These are phyloP conservation scores for Panagrolaimus sp. DNA, from an alignment of 1,140 invertebrate species.

Conservation along the genomic window DNA sequence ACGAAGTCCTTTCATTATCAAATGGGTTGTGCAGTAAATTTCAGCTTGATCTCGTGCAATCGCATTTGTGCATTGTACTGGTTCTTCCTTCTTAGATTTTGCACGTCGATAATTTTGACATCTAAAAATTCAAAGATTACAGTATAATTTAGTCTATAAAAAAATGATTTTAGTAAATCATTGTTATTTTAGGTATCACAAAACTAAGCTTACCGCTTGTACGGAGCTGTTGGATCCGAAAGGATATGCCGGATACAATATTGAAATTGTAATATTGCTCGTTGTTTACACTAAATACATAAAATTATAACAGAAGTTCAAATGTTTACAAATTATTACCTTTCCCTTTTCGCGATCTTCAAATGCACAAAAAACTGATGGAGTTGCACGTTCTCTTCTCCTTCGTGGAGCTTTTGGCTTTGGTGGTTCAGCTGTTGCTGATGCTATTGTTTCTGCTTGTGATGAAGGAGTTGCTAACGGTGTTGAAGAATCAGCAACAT, in stretches of 20 bases:
- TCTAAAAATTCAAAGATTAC: too few relatives aligned
- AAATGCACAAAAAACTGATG: background rate
- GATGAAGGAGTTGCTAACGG: background rate
- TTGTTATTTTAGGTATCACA: too few relatives aligned
- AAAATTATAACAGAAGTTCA: background rate
- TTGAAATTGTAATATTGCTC: background rate
- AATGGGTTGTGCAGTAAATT: background rate
- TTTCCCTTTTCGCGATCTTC: background rate
- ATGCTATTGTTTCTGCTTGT: background rate
- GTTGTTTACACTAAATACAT: conserved; percentile 11
- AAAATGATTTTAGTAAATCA: too few relatives aligned
- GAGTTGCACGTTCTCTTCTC: background rate
- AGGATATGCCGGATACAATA: conserved; percentile 7
- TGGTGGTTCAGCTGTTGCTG: background rate
- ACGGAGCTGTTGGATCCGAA: background rate
- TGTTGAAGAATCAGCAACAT: background rate
- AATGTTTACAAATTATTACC: background rate
- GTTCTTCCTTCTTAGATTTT: background rate
- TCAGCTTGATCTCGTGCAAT: background rate
- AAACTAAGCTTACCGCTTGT: too few relatives aligned
- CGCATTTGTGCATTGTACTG: background rate
- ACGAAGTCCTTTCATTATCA: background rate
- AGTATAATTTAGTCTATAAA: too few relatives aligned
- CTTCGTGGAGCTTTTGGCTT: background rate
- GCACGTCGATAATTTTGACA: background rate